phyloP scores from a whole-genome alignment of 2,888 invertebrate genomes.

The Agonum fuliginosum region DNA sequence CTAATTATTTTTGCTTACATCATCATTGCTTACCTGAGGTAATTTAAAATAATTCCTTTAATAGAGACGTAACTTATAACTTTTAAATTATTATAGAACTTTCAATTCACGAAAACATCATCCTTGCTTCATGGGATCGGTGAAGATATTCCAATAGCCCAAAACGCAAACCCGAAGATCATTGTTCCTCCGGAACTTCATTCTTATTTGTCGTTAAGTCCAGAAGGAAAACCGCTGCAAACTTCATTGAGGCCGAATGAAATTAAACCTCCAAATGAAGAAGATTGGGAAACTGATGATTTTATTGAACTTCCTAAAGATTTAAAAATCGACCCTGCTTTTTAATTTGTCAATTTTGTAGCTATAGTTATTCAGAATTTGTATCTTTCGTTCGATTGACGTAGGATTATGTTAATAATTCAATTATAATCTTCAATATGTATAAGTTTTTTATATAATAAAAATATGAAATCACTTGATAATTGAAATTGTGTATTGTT shows the following conservation, averaged over 20 bases:
- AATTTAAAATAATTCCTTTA: constrained; percentile 60
- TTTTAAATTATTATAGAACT: constrained; percentile 72
- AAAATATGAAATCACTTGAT: no score
- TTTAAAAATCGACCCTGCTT: constrained; percentile 12
- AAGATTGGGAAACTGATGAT: constrained; percentile 81
- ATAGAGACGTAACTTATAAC: constrained; percentile 11
- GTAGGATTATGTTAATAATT: not conserved
- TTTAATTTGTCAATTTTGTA: constrained; percentile 9
- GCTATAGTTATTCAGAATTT: constrained; percentile 9
- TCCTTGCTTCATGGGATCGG: constrained; percentile 74
- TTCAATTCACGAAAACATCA: constrained; percentile 77
- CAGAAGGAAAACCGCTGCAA: constrained; percentile 77
- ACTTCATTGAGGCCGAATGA: constrained; percentile 76
- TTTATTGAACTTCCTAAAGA: constrained; percentile 77
- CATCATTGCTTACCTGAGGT: constrained; percentile 86
- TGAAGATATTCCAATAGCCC: constrained; percentile 77
- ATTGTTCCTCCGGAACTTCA: constrained; percentile 73
- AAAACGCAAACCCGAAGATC: constrained; percentile 78
- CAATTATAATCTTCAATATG: not conserved
- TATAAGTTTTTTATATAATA: no score
- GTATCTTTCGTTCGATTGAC: not conserved
- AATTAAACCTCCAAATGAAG: constrained; percentile 74
- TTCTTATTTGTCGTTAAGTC: constrained; percentile 78
- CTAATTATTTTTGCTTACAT: constrained; percentile 83
- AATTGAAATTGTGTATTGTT: no score